Evolutionary conservation across 2,797 vertebrate genomes (phyloP).

Genomic region (Moxostoma hubbsi): DNA sequence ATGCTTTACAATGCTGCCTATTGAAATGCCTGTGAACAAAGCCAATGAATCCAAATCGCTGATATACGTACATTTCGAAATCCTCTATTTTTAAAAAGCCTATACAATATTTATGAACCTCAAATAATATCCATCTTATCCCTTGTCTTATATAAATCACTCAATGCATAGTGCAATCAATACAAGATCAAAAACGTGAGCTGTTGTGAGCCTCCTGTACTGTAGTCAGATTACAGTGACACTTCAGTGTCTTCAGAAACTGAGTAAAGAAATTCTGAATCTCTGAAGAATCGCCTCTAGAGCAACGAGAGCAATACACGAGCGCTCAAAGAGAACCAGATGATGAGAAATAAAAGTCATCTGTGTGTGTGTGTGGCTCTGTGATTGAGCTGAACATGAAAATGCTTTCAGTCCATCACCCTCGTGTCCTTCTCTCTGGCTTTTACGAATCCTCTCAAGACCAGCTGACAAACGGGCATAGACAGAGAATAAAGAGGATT

Average conservation of each 20-base stretch:
- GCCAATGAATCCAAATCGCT: neutral
- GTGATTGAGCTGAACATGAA: constrained; percentile 75
- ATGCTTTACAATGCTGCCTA: neutral
- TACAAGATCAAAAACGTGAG: neutral
- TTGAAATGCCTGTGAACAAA: neutral
- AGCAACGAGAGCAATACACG: constrained; percentile 8
- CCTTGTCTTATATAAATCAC: neutral
- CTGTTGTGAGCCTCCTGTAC: too few species aligned
- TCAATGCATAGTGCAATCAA: neutral
- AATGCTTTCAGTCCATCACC: constrained; percentile 76
- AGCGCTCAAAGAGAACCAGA: constrained; percentile 28
- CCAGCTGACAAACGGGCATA: constrained; percentile 52
- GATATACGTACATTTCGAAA: too few species aligned
- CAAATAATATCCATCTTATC: neutral
- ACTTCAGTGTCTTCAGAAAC: constrained; percentile 2
- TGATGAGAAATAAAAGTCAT: constrained; percentile 42
- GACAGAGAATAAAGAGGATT: constrained; percentile 39
- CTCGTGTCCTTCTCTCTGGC: constrained; percentile 37
- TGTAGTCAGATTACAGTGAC: constrained; percentile 18
- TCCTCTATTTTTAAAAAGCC: neutral
- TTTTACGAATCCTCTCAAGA: constrained; percentile 58
- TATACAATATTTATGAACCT: neutral
- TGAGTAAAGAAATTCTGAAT: neutral
- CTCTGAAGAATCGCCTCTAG: constrained; percentile 8
- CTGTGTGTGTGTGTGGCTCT: constrained; percentile 2